Evolutionary conservation across 2,888 invertebrate species (phyloP).

Genomic region (Monoplex corrugatus): DNA sequence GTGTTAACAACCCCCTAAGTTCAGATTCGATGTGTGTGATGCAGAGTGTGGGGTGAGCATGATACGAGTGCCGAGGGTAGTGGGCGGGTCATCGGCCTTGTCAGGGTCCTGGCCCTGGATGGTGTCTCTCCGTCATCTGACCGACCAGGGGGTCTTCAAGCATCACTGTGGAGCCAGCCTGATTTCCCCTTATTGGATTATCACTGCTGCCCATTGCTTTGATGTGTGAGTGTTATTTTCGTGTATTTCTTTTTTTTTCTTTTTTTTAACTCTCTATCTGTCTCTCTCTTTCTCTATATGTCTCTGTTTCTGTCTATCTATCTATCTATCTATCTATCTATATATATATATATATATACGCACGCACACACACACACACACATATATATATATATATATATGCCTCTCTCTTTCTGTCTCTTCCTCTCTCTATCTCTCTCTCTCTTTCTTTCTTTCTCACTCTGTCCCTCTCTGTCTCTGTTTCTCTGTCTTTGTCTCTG

Average conservation of each 20-base stretch:
- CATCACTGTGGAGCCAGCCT: conserved; percentile 67
- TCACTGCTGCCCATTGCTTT: conserved; percentile 71
- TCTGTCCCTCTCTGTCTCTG: neutral
- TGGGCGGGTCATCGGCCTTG: conserved; percentile 61
- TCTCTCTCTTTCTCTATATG: neutral
- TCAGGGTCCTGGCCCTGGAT: conserved; percentile 70
- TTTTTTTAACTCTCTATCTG: no score
- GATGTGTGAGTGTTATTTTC: conserved; percentile 58
- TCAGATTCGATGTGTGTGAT: no score
- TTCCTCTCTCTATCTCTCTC: neutral
- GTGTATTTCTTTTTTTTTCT: no score
- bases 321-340: neutral
- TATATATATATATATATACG: neutral
- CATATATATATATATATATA: neutral
- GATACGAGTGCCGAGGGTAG: conserved; percentile 54
- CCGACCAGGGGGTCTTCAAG: conserved; percentile 44
- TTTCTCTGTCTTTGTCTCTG: neutral
- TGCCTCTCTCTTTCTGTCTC: neutral
- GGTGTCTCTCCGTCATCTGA: conserved; percentile 61
- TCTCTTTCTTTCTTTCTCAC: neutral
- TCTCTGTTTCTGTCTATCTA: neutral
- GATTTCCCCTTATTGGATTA: conserved; percentile 61
- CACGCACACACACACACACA: no score
- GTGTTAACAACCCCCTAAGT: no score
- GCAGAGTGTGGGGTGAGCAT: conserved; percentile 48